phyloP scores from a whole-genome alignment of 2,888 invertebrate species.

The Mesochorus sp. region DNA sequence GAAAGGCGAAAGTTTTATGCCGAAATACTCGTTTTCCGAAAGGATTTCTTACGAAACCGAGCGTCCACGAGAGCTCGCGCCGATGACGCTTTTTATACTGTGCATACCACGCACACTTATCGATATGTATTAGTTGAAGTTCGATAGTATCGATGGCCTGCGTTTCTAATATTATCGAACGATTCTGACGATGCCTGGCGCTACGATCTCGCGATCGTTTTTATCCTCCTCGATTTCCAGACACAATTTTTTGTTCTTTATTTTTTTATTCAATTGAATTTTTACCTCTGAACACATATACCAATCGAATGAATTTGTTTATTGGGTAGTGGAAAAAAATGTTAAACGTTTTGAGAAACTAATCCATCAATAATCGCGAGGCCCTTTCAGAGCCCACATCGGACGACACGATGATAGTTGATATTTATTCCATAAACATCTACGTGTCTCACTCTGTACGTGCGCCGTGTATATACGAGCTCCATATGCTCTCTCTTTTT shows the following conservation, averaged over 20 bases:
- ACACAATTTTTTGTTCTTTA: neutral
- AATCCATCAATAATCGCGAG: neutral
- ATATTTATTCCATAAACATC: constrained; percentile 20
- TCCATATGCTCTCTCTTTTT: constrained; percentile 31
- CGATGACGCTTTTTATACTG: constrained; percentile 36
- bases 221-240: neutral
- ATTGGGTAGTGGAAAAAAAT: too few species aligned
- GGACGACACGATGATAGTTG: constrained; percentile 18
- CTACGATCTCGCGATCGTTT: neutral
- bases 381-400: neutral
- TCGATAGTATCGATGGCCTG: constrained; percentile 6
- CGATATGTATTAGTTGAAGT: neutral
- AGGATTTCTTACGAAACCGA: constrained; percentile 59
- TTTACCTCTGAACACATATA: neutral
- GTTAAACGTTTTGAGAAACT: too few species aligned
- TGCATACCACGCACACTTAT: constrained; percentile 19
- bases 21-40: constrained; percentile 61
- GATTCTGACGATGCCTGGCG: neutral
- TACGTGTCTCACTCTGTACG: constrained; percentile 11
- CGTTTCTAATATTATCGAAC: constrained; percentile 25
- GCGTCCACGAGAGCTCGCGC: constrained; percentile 17
- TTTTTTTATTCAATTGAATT: neutral
- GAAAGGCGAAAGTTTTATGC: constrained; percentile 63
- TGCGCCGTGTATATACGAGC: constrained; percentile 20
- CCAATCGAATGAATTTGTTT: neutral